A percentile compares a stretch with the other conserved stretches of the same genome.
These are phyloP conservation scores for Euwallacea fornicatus DNA, from an alignment of 1,140 invertebrate genomes.

Conservation along the genomic window DNA sequence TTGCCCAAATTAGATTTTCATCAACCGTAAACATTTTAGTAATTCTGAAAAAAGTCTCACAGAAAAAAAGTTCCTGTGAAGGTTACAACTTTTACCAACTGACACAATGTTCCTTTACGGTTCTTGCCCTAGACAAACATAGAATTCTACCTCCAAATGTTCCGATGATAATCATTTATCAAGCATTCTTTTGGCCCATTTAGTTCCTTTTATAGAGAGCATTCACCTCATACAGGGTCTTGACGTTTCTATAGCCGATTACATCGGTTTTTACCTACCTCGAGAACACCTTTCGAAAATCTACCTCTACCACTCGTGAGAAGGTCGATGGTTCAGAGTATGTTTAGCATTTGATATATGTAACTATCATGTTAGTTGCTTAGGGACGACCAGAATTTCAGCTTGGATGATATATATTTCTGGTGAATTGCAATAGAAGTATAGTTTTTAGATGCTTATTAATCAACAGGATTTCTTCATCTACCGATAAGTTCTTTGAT, in stretches of 20 bases:
- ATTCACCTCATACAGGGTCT: slow-evolving; percentile 31
- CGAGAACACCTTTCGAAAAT: slow-evolving; percentile 28
- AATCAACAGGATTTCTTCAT: too few relatives aligned
- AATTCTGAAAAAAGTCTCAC: background rate
- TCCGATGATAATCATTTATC: slow-evolving; percentile 35
- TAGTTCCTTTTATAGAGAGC: slow-evolving; percentile 25
- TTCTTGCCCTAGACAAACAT: slow-evolving; percentile 23
- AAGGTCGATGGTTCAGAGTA: slow-evolving; percentile 11
- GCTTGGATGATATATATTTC: too few relatives aligned
- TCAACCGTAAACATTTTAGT: too few relatives aligned
- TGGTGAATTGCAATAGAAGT: too few relatives aligned
- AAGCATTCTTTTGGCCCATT: slow-evolving; percentile 26
- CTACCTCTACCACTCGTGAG: slow-evolving; percentile 22
- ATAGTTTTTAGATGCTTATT: too few relatives aligned
- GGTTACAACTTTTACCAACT: background rate
- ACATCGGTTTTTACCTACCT: slow-evolving; percentile 34
- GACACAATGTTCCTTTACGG: background rate
- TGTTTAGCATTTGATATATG: too few relatives aligned
- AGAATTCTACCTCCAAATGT: slow-evolving; percentile 9
- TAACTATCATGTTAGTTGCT: too few relatives aligned
- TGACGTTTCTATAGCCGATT: slow-evolving; percentile 28
- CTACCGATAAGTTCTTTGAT: too few relatives aligned
- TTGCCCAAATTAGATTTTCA: too few relatives aligned
- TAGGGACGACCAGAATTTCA: too few relatives aligned
- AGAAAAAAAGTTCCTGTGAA: background rate